A percentile compares a stretch with the other conserved stretches of the same genome.
phyloP scores from a whole-genome alignment of 2,888 invertebrate species.

The Eugnorisma glareosa region DNA sequence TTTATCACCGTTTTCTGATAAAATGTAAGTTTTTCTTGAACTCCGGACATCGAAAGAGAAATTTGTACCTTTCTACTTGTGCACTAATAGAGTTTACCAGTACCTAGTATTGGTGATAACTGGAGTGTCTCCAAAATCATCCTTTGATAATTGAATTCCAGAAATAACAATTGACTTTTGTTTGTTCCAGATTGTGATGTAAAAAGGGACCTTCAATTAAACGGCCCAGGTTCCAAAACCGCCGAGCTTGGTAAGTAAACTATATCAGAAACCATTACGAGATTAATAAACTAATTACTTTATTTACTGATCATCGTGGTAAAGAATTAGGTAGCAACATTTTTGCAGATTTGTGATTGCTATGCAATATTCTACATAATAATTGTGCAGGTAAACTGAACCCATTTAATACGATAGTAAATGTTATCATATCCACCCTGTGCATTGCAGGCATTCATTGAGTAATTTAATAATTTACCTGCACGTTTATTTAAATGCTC shows the following conservation, averaged over 20 bases:
- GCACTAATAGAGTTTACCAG: neutral
- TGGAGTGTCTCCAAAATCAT: neutral
- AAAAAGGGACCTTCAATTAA: conserved; percentile 95
- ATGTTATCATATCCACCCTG: conserved; percentile 3
- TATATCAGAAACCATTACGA: neutral
- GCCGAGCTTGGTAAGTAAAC: conserved; percentile 91
- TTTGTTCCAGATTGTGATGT: conserved; percentile 94
- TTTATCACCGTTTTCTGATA: neutral
- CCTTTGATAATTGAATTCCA: neutral
- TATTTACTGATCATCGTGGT: neutral
- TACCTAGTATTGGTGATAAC: neutral
- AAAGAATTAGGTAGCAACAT: neutral
- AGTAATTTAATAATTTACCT: neutral
- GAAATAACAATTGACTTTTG: neutral
- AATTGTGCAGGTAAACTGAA: neutral
- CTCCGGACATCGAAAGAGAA: neutral
- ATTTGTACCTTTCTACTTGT: too few relatives aligned
- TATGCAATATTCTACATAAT: neutral
- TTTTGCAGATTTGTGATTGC: neutral
- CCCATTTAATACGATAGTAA: neutral
- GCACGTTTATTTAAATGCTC: conserved; percentile 3
- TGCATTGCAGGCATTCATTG: neutral
- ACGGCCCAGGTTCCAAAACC: conserved; percentile 94
- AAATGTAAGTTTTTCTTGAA: neutral
- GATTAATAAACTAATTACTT: neutral